A percentile compares a stretch with the other conserved stretches of the same genome.
Evolutionary conservation across 1,140 invertebrate species (phyloP).

Genomic region (Choristoneura fumiferana): DNA sequence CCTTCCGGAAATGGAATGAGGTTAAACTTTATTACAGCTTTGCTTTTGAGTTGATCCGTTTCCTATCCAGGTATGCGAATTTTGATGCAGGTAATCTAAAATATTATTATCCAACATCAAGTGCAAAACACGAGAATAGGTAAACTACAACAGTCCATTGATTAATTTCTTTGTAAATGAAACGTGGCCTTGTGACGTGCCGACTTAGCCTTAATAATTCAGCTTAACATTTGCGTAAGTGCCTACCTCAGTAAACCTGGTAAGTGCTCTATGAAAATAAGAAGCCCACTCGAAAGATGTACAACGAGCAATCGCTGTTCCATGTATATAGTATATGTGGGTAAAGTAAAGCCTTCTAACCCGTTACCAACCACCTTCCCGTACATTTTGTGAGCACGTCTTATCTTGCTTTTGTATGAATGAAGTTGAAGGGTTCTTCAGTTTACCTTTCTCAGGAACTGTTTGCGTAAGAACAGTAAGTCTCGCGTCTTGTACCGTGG

Average conservation of each 20-base stretch:
- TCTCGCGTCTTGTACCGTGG: background rate
- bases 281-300: conserved; percentile 5
- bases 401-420: conserved; percentile 9
- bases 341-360: background rate
- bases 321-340: background rate
- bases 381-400: background rate
- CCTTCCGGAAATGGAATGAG: too few species aligned
- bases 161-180: too few species aligned
- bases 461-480: background rate
- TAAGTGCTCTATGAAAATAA: conserved; percentile 13
- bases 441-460: background rate
- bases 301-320: background rate
- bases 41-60: too few species aligned
- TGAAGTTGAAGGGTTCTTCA: background rate
- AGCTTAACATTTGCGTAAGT: conserved; percentile 10
- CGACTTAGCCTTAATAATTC: background rate
- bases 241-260: background rate
- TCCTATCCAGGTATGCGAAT: too few species aligned
- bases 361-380: background rate
- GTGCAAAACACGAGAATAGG: too few species aligned
- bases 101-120: too few species aligned
- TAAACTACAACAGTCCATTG: too few species aligned
- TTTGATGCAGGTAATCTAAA: too few species aligned
- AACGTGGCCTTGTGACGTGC: too few species aligned
- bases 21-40: too few species aligned